Evolutionary conservation across 2,797 vertebrate species (phyloP), one percentile per base, ranked within the genome.

Genomic region (Mastacembelus armatus): DNA sequence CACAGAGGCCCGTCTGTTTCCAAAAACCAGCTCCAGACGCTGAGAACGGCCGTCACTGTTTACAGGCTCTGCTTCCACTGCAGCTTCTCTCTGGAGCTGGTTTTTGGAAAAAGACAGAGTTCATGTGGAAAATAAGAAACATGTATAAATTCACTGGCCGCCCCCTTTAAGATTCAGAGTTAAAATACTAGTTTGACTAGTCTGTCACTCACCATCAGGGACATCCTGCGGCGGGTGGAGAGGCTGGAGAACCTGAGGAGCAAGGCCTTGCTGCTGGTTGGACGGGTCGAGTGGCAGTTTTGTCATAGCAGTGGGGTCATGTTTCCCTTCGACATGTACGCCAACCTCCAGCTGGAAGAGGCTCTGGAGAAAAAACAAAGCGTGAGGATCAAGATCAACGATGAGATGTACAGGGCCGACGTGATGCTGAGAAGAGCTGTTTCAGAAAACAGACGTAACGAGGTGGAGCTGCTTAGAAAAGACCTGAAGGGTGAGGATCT

Each of bases 341-440:
- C 83, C 50, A 98, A 94, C 85, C 83, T 93, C 45, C 51, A 62
- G 0, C 89, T 98, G 19, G 96, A 98, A 71, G 75, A 92, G 29
- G 95, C 95, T 24, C 89, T 72, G 58, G 52, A 8, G 39, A 59
- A 5, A 0, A 83, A 80, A 0, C 0, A 0, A 1, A 9, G 0
- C 0, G 5, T 92, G 10, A 10, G 3, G 19, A 66, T 98, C 58
- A 70, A 33, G 45, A 92, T 96, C 56, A 22, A 87, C 1, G 62
- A 74, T 0, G 48, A 71, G 0, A 24, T 7, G 0, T 96, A 85
- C 81, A 74, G 0, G 0, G 95, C 92, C 1, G 0, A 94, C 29
- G 1, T 93, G 0, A 0, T 0, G 2, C 2, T 2, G 0, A n/a
- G 22, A 55, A 65, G 2, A 9, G 92, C 90, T 0, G 12, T 1